Conservation (phyloP, 2,113 vertebrate species). For the Mormyrus lacerda region DNA sequence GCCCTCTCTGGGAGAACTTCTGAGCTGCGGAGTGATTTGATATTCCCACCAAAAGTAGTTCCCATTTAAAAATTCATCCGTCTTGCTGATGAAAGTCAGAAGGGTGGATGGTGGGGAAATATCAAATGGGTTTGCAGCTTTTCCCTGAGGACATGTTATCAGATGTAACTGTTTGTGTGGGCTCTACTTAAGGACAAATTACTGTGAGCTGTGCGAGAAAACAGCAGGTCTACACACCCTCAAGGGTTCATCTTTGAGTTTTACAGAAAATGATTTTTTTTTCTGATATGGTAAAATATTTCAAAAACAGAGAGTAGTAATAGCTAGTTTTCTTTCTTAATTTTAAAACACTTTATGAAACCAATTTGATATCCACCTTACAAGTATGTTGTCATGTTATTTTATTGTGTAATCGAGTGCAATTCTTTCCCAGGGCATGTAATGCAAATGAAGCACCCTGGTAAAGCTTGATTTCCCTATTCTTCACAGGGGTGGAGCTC, state of each 20-base stretch:
- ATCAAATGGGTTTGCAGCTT: background rate
- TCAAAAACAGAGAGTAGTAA: background rate
- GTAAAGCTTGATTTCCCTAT: background rate
- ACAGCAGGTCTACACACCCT: background rate
- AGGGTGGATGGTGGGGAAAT: background rate
- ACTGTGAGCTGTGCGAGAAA: slow-evolving; percentile 10
- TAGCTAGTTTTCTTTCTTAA: background rate
- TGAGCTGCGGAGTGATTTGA: background rate
- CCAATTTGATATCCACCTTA: background rate
- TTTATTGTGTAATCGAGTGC: background rate
- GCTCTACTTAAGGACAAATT: slow-evolving; percentile 1
- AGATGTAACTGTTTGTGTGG: background rate
- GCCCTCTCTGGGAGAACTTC: background rate
- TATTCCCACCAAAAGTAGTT: background rate
- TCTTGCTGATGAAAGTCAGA: background rate
- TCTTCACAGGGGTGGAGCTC: slow-evolving; percentile 70
- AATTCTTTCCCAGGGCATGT: background rate
- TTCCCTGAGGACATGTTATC: background rate
- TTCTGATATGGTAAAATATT: background rate
- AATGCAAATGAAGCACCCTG: background rate
- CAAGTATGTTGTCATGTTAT: background rate
- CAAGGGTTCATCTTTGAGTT: background rate
- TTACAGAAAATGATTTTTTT: background rate
- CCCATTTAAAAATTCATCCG: background rate
- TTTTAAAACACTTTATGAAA: background rate